A percentile compares a stretch with the other conserved stretches of the same genome.
phyloP scores from a whole-genome alignment of 2,113 vertebrate genomes.

The Oncorhynchus mykiss region DNA sequence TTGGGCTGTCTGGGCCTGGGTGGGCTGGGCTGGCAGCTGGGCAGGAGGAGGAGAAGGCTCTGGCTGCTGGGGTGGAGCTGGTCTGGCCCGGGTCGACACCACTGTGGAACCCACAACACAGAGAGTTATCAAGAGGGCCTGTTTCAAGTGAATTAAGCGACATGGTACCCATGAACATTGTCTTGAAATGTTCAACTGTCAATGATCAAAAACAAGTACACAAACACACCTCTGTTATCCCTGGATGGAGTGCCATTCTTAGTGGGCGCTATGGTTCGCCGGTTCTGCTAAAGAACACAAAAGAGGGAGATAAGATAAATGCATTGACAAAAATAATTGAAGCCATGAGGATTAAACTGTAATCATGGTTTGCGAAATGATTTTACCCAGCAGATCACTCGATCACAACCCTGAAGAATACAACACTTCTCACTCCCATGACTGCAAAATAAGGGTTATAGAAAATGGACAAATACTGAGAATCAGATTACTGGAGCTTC shows the following conservation, averaged over 20 bases:
- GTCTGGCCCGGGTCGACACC: conserved; percentile 84
- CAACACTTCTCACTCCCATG: background rate
- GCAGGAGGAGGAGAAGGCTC: conserved; percentile 77
- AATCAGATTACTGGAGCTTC: conserved; percentile 31
- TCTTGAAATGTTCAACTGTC: too few species aligned
- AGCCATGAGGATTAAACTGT: background rate
- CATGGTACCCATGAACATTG: background rate
- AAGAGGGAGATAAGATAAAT: background rate
- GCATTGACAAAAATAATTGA: background rate
- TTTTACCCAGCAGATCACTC: too few species aligned
- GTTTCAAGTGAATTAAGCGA: background rate
- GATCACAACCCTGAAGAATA: too few species aligned
- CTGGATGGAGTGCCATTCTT: conserved; percentile 87
- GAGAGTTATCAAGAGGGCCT: background rate
- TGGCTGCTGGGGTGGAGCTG: conserved; percentile 79
- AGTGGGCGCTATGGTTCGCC: conserved; percentile 80
- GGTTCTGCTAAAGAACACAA: conserved; percentile 74
- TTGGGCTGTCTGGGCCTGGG: conserved; percentile 77
- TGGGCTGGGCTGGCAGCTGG: conserved; percentile 69
- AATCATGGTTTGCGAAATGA: background rate
- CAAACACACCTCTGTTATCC: conserved; percentile 89
- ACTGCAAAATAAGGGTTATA: background rate
- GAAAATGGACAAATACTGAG: conserved; percentile 36
- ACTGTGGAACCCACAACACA: conserved; percentile 67
- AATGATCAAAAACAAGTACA: background rate